Evolutionary conservation across 1,140 invertebrate genomes (phyloP), one percentile per base, ranked within the genome.

Genomic region (Aphidius ervi): DNA sequence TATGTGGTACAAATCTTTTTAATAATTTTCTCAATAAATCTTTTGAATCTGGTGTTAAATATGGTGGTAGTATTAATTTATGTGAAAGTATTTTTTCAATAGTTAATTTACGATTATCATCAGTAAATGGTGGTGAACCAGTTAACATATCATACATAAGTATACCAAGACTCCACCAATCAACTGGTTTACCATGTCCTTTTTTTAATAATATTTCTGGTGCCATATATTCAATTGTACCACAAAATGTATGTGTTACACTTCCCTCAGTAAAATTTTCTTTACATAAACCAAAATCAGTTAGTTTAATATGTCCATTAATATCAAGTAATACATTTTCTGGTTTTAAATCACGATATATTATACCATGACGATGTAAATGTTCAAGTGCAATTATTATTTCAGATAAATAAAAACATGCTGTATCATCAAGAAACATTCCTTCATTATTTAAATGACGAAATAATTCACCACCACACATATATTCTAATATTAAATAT

Each of bases 181-280:
- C 97, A 3, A 98, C 97, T 52, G 95, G 95, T 83, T 98, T 98
- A 9, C 93, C 96, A 83, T 99, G 97, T 47, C 97, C 97, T 81
- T 86, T 92, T 72, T 96, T 83, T 52, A 93, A 95, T 62, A 99
- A 81, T 69, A 99, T 98, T 85, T 99, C 97, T 56, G 97, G 97
- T 46, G 97, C 96, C 95, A 99, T 99, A 75, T 99, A 99, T 82
- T 99, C 96, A 75, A 99, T 98, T 58, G 97, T 99, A 56, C 97
- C 98, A 83, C 98, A 99, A 82, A 99, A 99, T 59, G 98, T 99
- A 77, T 99, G 95, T 58, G 97, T 99, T 41, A 98, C 89, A 70
- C 89, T 89, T 59, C 93, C 95, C 72, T 97, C 94, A 75, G 91
- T 87, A 73, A 99, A 94, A 70, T 97, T 93, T 81, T 99, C 97